Evolutionary conservation across 2,888 invertebrate species (phyloP), one percentile per base, ranked within the genome.

Genomic region (Eustalomyia histrio): DNA sequence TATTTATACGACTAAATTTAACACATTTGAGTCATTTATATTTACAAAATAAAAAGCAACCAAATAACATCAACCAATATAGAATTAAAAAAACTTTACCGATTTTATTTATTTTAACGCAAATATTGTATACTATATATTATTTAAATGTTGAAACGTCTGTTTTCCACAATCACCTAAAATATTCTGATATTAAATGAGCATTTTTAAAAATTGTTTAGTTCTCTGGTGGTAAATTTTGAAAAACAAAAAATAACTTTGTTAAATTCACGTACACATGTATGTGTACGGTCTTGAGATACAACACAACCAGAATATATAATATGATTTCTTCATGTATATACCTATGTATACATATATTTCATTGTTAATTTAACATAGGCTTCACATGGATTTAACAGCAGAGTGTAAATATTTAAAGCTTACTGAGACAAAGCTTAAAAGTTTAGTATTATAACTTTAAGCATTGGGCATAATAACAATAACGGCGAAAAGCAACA

Each of bases 151-250:
- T 18, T 10, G 24, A 24, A 64, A 76, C 57, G 18, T 63, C 52
- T 72, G 57, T n/a, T 73, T 72, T 73, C 12, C 29, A 80, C 76
- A 71, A 78, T 43, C 53, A 63, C 67, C 74, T 78, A 75, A 43
- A 65, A 43, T 63, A 75, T 75, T 81, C 78, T 50, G 69, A 75
- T 71, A 67, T 18, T 67, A 78, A 75, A 78, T 67, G 74, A 81
- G 67, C 61, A 67, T 8, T 67, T 43, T 43, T 47, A n/a, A 47
- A 47, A n/a, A 47, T 47, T n/a, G 57, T 67, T 63, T 50, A 29
- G 7, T 29, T 61, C 24, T 55, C 35, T 12, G 17, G 21, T 24
- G n/a, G 16, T 53, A 35, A 14, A 17, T 71, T 57, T 43, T 2
- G 16, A 21, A 33, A 39, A 24, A 50, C 39, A 14, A n/a, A n/a